Base-by-base conservation (phyloP, 2,113 vertebrate species). In the Tapirus terrestris region DNA sequence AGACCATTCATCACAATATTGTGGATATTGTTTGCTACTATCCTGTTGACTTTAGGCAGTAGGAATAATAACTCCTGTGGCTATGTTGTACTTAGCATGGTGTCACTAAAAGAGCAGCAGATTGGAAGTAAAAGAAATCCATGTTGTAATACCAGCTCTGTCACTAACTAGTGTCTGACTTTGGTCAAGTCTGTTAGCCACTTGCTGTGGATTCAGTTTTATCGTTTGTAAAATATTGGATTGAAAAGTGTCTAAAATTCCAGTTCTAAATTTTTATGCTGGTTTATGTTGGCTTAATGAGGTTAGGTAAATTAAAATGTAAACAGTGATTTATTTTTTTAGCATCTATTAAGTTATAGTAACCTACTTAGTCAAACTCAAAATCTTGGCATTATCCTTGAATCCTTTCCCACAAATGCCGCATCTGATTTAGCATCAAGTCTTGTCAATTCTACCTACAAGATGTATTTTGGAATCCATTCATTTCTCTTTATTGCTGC, bases 301-400 rank as follows among this genome's bases (percentile, higher is more conserved):
- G 5, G 10, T 39, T 45, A 73, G 84, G 27, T 67, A 87, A 82
- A 61, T 87, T 81, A 86, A 76, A 75, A 85, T 86, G 48, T 80
- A 67, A 87, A 87, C 16, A n/a, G 21, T 68, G 16, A n/a, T 51
- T 39, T n/a, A 43, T 90, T 76, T 51, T 76, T 89, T 75, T 23
- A 65, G 12, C 31, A 65, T 10, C 25, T 82, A 48, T 61, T 61
- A 90, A 82, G 48, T 83, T 36, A 77, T 33, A 58, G 36, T 17
- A 82, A 94, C 51, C 67, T 88, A 91, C 29, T 94, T 63, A 76
- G 43, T 88, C 60, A 61, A 85, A 33, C 31, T 94, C 53, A 67
- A 96, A 86, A n/a, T 27, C 29, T 29, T 43, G 58, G 43, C 31
- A 87, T 92, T 65, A 51, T 67, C 39, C 8, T 92, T 91, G 25